A percentile compares a stretch with the other conserved stretches of the same genome.
Conservation (phyloP, 2,888 invertebrate genomes). For the Dryobota labecula region DNA sequence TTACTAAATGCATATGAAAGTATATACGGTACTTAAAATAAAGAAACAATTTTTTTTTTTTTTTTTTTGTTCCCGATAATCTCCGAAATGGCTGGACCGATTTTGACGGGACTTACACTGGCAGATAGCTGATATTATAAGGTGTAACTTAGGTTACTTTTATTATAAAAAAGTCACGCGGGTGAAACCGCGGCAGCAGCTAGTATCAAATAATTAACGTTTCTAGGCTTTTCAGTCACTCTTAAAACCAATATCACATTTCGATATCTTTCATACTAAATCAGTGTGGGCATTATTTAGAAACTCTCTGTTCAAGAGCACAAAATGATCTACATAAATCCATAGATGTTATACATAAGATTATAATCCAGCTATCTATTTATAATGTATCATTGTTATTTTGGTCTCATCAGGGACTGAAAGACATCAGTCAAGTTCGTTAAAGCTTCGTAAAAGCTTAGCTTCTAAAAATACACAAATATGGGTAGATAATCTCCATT, state of each 20-base stretch:
- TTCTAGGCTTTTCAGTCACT: not conserved
- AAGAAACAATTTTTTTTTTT: too few species aligned
- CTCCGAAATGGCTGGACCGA: too few species aligned
- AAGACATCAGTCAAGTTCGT: conserved; percentile 10
- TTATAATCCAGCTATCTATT: not conserved
- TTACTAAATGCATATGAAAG: too few species aligned
- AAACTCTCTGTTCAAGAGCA: not conserved
- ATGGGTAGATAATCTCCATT: conserved; percentile 38
- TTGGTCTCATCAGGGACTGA: not conserved
- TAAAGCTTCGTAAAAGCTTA: conserved; percentile 7
- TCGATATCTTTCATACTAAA: too few species aligned
- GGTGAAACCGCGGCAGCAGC: too few species aligned
- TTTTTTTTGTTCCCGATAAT: too few species aligned
- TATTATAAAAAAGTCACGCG: too few species aligned
- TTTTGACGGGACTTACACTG: too few species aligned
- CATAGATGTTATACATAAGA: not conserved
- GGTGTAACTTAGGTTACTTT: too few species aligned
- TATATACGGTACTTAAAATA: too few species aligned
- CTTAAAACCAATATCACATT: not conserved
- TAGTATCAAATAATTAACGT: too few species aligned
- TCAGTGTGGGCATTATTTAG: not conserved
- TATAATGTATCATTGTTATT: not conserved
- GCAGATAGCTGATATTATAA: too few species aligned
- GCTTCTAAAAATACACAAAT: conserved; percentile 30
- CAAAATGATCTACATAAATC: not conserved